Conservation (phyloP, 2,797 vertebrate species). For the Rhincodon typus region DNA sequence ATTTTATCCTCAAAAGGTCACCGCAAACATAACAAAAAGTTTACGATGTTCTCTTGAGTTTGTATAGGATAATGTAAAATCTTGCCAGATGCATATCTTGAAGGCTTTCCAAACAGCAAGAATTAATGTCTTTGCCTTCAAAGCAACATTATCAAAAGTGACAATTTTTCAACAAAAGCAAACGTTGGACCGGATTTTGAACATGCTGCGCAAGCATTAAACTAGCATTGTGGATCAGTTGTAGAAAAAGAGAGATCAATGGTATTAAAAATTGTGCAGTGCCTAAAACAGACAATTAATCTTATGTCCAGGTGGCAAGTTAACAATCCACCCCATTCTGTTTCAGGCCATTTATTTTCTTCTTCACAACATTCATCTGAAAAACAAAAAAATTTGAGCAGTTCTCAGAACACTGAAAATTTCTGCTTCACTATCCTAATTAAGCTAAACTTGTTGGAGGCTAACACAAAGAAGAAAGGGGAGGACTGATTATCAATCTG, state of each 20-base stretch:
- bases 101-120: background rate
- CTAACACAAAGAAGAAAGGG: background rate
- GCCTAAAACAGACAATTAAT: background rate
- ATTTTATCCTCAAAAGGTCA: slow-evolving; percentile 3
- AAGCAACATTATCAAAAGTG: slow-evolving; percentile 16
- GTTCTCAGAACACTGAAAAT: background rate
- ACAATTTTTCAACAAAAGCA: background rate
- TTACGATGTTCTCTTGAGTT: background rate
- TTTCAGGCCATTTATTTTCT: background rate
- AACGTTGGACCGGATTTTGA: background rate
- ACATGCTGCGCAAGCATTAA: background rate
- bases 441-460: background rate
- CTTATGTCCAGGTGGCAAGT: background rate
- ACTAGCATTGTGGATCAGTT: background rate
- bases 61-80: background rate
- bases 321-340: background rate
- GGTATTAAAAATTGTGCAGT: background rate
- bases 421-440: background rate
- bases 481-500: too few relatives aligned
- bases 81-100: background rate
- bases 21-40: background rate
- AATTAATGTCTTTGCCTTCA: background rate
- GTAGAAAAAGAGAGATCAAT: background rate
- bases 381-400: background rate
- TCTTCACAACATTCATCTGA: background rate